phyloP scores from a whole-genome alignment of 2,113 vertebrate genomes.

The Ammospiza caudacuta region DNA sequence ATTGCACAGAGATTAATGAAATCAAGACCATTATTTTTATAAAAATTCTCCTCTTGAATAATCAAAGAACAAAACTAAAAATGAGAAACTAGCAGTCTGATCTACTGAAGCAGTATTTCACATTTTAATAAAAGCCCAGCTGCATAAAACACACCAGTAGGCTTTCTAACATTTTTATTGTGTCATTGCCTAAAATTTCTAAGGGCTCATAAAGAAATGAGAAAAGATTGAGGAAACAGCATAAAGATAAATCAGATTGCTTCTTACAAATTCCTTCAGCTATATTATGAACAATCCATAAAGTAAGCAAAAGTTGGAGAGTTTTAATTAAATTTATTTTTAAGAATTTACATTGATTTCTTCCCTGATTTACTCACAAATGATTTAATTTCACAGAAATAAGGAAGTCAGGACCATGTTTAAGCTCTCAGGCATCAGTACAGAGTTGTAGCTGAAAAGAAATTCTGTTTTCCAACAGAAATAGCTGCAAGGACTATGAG shows the following conservation, averaged over 20 bases:
- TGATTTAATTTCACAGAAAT: not conserved
- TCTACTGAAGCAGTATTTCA: not conserved
- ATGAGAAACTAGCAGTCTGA: not conserved
- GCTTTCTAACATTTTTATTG: not conserved
- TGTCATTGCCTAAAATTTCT: not conserved
- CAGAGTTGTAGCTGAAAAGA: not conserved
- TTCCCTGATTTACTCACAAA: not conserved
- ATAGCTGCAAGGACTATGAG: not conserved
- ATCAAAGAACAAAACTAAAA: not conserved
- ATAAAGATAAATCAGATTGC: not conserved
- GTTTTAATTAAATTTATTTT: not conserved
- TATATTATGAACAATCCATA: not conserved
- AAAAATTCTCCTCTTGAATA: not conserved
- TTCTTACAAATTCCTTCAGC: not conserved
- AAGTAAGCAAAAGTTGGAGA: accelerated
- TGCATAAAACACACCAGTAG: not conserved
- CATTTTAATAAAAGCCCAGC: not conserved
- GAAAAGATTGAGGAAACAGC: not conserved
- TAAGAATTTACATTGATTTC: not conserved
- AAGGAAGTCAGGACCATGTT: not conserved
- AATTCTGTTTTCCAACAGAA: not conserved
- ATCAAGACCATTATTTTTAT: not conserved
- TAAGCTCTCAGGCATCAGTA: not conserved
- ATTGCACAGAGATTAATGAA: not conserved
- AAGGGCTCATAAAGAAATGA: not conserved